Percentiles rank a stretch among this genome's conserved stretches.
phyloP scores from a whole-genome alignment of 2,888 invertebrate genomes.

The Helicoverpa assulta region DNA sequence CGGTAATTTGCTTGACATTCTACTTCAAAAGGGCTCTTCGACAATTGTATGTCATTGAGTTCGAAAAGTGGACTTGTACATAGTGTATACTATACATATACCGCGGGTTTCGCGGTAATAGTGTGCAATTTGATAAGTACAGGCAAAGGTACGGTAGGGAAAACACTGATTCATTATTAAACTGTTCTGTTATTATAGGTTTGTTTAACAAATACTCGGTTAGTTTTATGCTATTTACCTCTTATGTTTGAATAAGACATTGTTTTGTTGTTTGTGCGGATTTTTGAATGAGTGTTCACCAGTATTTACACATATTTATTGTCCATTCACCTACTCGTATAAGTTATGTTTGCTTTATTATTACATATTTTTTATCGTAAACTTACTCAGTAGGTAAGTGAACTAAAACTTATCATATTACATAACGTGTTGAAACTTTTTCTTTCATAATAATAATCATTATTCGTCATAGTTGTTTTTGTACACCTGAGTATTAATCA shows the following conservation, averaged over 20 bases:
- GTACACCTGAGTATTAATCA: too few relatives aligned
- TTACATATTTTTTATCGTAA: too few relatives aligned
- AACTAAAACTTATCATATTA: too few relatives aligned
- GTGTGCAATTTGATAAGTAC: slow-evolving; percentile 68
- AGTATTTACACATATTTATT: not conserved
- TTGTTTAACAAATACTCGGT: slow-evolving; percentile 10
- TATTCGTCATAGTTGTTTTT: too few relatives aligned
- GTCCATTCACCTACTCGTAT: too few relatives aligned
- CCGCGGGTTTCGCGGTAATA: slow-evolving; percentile 56
- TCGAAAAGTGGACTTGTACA: slow-evolving; percentile 51
- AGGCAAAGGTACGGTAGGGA: slow-evolving; percentile 19
- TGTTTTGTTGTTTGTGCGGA: slow-evolving; percentile 19
- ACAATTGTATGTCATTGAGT: slow-evolving; percentile 78
- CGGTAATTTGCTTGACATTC: slow-evolving; percentile 80
- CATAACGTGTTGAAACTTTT: too few relatives aligned
- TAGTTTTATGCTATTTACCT: not conserved
- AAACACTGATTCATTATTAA: slow-evolving; percentile 50
- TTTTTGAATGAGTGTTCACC: not conserved
- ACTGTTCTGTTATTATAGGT: slow-evolving; percentile 34
- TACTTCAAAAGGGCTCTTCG: slow-evolving; percentile 76
- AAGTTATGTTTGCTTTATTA: too few relatives aligned
- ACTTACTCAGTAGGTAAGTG: too few relatives aligned
- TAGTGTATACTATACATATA: slow-evolving; percentile 44
- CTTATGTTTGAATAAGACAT: slow-evolving; percentile 16
- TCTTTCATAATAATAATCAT: too few relatives aligned